Base-by-base conservation (phyloP, 2,113 vertebrate species). In the Amblyopsis rosae region DNA sequence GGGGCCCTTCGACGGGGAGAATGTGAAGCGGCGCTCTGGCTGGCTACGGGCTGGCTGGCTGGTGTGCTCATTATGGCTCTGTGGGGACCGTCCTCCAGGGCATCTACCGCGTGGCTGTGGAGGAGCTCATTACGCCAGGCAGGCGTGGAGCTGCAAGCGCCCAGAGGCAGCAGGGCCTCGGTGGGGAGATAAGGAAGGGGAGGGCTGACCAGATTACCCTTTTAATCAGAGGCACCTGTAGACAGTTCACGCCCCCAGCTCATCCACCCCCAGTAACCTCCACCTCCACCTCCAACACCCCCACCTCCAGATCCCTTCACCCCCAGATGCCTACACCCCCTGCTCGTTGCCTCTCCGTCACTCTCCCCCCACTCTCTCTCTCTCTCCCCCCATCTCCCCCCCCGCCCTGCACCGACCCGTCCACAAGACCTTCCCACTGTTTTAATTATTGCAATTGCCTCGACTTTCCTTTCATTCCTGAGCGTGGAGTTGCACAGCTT, bases 161-260 rank as follows among this genome's bases (percentile, higher is more conserved):
- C 75, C 67, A 72, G 77, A 88, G 80, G 88, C 71, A 82, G 67
- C 82, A 76, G 85, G 77, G 69, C 75, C 77, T 83, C 69, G 71
- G 69, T 64, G 78, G 72, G 49, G 72, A 84, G 83, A 85, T 80
- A 78, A 87, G 81, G 76, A 75, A 76, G 80, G 86, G 89, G 90
- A 90, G 86, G 90, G 82, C 79, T 85, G 80, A 73, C 82, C 80
- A 90, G 90, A 92, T 93, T 93, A 93, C 82, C 91, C 86, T 26
- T 41, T 90, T 91, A 93, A 93, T 93, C 90, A 91, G 91, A 90
- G 77, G 83, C 90, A 93, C 91, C 90, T 92, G 92, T 91, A 90
- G 87, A 89, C 83, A 83, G 77, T 53, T 78, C 12, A 79, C 65
- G 10, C 83, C 81, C 90, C 88, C 89, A 79, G 80, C 72, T 59